Conservation (phyloP, 1,140 invertebrate genomes). For the Ditylenchus dipsaci region DNA sequence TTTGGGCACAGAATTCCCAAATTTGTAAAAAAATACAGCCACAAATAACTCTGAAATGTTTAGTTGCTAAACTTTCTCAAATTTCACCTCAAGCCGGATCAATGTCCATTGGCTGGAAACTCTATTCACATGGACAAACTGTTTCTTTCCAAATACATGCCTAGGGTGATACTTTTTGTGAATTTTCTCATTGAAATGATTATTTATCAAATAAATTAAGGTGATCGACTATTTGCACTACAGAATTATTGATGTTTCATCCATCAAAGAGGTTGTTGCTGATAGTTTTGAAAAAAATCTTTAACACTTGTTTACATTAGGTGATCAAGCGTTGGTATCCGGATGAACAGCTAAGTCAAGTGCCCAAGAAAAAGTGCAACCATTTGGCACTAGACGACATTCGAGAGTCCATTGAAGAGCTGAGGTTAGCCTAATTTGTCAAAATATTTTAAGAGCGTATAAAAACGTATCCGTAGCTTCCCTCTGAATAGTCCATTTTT, state of each 20-base stretch:
- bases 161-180: conserved; percentile 60
- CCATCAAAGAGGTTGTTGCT: conserved; percentile 68
- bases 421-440: no score
- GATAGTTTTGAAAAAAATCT: background rate
- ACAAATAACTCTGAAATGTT: no score
- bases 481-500: no score
- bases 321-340: conserved; percentile 59
- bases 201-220: no score
- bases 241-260: conserved; percentile 83
- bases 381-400: conserved; percentile 39
- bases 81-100: conserved; percentile 64
- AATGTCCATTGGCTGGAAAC: conserved; percentile 80
- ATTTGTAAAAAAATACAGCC: no score
- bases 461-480: no score
- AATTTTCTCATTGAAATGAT: no score
- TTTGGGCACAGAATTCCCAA: no score
- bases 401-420: conserved; percentile 14
- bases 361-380: conserved; percentile 24
- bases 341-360: conserved; percentile 18
- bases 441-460: no score
- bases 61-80: conserved; percentile 71
- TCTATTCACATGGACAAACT: conserved; percentile 77
- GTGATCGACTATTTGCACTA: conserved; percentile 77
- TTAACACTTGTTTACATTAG: conserved; percentile 58
- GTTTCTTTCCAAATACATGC: conserved; percentile 75